Percentiles rank a stretch among this genome's conserved stretches.
Conservation (phyloP, 1,140 invertebrate genomes). For the Venustaconcha ellipsiformis region DNA sequence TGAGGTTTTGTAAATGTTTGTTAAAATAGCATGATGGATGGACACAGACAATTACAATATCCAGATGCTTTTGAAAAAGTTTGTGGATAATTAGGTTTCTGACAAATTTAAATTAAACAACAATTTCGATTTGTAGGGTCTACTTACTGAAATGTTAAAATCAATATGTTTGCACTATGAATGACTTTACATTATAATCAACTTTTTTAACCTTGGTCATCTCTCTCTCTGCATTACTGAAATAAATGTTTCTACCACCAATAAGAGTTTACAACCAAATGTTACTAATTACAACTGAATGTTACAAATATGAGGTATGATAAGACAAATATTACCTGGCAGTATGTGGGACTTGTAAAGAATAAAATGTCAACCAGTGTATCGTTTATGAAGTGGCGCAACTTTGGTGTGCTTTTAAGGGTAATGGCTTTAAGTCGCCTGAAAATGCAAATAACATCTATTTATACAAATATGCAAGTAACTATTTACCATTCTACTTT, state of each 20-base stretch:
- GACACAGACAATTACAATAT: no score
- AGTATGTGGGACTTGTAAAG: conserved; percentile 95
- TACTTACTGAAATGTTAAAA: no score
- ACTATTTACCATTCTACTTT: no score
- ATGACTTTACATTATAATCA: no score
- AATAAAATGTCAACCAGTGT: conserved; percentile 94
- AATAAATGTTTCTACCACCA: not conserved
- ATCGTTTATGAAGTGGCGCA: conserved; percentile 94
- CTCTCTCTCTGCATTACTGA: not conserved
- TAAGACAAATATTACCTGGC: conserved; percentile 75
- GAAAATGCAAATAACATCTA: conserved; percentile 25
- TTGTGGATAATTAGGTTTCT: no score
- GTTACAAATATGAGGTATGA: not conserved
- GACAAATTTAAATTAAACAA: no score
- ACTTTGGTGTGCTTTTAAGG: conserved; percentile 87
- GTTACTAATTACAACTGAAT: not conserved
- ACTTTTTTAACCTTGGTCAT: not conserved
- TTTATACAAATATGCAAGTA: no score
- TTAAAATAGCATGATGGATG: no score
- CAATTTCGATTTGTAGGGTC: no score
- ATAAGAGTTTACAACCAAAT: not conserved
- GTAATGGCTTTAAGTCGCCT: conserved; percentile 84
- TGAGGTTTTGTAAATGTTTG: no score
- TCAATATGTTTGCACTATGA: no score
- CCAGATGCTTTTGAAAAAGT: no score